A percentile compares a stretch with the other conserved stretches of the same genome.
phyloP scores from a whole-genome alignment of 2,888 invertebrate genomes.

The Neoascia interrupta region DNA sequence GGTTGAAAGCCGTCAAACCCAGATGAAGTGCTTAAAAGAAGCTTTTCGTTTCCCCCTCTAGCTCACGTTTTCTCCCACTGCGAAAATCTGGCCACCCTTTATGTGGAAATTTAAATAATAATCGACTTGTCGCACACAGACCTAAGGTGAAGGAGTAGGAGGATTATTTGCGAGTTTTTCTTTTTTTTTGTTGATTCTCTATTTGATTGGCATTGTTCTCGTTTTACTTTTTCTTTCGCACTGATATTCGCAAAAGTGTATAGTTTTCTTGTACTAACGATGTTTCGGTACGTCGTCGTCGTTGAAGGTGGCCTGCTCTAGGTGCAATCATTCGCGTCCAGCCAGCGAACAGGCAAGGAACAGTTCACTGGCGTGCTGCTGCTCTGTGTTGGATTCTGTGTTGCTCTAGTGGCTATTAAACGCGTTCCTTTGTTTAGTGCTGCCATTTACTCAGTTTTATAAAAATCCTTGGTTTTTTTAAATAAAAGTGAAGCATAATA shows the following conservation, averaged over 20 bases:
- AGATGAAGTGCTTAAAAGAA: conserved; percentile 15
- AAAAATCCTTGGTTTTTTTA: conserved; percentile 14
- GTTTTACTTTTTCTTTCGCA: conserved; percentile 54
- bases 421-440: conserved; percentile 31
- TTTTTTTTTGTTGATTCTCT: conserved; percentile 18
- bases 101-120: conserved; percentile 43
- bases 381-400: conserved; percentile 17
- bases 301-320: conserved; percentile 71
- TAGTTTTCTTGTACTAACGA: conserved; percentile 54
- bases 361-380: conserved; percentile 22
- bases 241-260: conserved; percentile 51
- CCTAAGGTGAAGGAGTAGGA: background rate
- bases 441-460: conserved; percentile 14
- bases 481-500: conserved; percentile 38
- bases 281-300: conserved; percentile 64
- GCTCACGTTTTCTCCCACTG: background rate
- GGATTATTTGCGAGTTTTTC: background rate
- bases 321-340: conserved; percentile 73
- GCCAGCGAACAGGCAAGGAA: conserved; percentile 69
- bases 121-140: conserved; percentile 42
- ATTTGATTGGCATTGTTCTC: conserved; percentile 47
- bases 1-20: background rate
- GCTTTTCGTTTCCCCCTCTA: conserved; percentile 15
- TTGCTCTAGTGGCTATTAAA: background rate
- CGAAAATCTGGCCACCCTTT: conserved; percentile 24